Evolutionary conservation across 1,140 invertebrate genomes (phyloP).

Genomic region (Pemphigus obesinymphae): DNA sequence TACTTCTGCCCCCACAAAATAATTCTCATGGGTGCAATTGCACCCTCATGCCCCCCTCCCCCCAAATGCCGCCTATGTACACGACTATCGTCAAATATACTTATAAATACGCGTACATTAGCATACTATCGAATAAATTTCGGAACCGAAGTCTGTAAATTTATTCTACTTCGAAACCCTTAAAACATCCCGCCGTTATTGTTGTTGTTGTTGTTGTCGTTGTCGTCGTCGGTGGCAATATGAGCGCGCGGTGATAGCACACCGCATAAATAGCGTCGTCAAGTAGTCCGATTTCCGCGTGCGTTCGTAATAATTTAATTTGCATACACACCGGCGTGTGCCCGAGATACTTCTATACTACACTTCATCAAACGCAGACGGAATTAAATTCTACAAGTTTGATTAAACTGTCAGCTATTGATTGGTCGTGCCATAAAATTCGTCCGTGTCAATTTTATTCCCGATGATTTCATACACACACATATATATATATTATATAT

Average conservation of each 20-base stretch:
- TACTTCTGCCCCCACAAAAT: too few relatives aligned
- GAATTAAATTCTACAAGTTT: constrained; percentile 35
- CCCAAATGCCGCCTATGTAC: too few relatives aligned
- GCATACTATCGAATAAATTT: constrained; percentile 27
- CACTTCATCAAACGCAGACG: not conserved
- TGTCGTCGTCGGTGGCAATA: not conserved
- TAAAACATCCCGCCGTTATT: not conserved
- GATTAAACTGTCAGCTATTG: constrained; percentile 38
- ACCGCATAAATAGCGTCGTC: constrained; percentile 12
- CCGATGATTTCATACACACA: not conserved
- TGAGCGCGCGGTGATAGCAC: not conserved
- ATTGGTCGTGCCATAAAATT: not conserved
- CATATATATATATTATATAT: not conserved
- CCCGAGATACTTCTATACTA: not conserved
- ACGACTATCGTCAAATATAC: too few relatives aligned
- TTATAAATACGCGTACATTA: not conserved
- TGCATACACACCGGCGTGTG: constrained; percentile 10
- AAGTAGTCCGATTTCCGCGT: constrained; percentile 26
- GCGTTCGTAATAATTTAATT: constrained; percentile 38
- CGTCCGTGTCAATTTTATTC: not conserved
- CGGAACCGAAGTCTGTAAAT: not conserved
- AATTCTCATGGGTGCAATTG: too few relatives aligned
- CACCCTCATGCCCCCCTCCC: too few relatives aligned
- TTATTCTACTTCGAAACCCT: not conserved
- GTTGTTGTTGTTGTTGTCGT: not conserved